Conservation (phyloP, 2,888 invertebrate species). For the Drosophila hamatofila region DNA sequence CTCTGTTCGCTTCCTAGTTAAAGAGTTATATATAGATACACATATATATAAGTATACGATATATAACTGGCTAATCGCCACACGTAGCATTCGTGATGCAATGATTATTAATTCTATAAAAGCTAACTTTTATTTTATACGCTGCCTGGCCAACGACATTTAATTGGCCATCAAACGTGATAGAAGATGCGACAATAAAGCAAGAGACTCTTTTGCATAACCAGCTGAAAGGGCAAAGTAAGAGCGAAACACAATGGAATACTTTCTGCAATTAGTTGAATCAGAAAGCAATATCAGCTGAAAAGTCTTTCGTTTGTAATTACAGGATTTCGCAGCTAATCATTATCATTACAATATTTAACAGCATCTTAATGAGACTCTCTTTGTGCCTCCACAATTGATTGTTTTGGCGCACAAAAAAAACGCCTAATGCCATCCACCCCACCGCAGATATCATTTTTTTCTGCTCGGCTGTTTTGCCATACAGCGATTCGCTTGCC, state of each 20-base stretch:
- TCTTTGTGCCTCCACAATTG: conserved; percentile 52
- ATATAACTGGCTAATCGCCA: conserved; percentile 19
- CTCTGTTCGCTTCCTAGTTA: conserved; percentile 64
- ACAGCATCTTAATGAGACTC: conserved; percentile 27
- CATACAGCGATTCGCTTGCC: conserved; percentile 27
- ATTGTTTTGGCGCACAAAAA: conserved; percentile 20
- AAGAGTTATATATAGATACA: conserved; percentile 4
- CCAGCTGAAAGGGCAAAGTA: conserved; percentile 15
- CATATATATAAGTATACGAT: neutral
- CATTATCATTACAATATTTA: conserved; percentile 6
- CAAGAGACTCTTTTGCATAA: conserved; percentile 50
- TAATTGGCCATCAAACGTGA: conserved; percentile 72
- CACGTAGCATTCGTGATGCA: conserved; percentile 65
- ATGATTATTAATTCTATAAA: conserved; percentile 47
- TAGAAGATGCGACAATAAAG: conserved; percentile 28
- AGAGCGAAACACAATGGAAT: conserved; percentile 3
- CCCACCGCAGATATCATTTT: conserved; percentile 21
- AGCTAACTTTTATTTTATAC: conserved; percentile 11
- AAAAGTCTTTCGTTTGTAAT: neutral
- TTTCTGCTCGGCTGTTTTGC: neutral
- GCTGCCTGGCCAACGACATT: conserved; percentile 39
- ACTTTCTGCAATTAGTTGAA: conserved; percentile 8
- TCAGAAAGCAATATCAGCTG: conserved; percentile 8
- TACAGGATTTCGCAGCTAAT: conserved; percentile 20
- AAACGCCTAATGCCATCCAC: conserved; percentile 29